Conservation (phyloP, 2,888 invertebrate species). For the Lamellibrachia satsuma region DNA sequence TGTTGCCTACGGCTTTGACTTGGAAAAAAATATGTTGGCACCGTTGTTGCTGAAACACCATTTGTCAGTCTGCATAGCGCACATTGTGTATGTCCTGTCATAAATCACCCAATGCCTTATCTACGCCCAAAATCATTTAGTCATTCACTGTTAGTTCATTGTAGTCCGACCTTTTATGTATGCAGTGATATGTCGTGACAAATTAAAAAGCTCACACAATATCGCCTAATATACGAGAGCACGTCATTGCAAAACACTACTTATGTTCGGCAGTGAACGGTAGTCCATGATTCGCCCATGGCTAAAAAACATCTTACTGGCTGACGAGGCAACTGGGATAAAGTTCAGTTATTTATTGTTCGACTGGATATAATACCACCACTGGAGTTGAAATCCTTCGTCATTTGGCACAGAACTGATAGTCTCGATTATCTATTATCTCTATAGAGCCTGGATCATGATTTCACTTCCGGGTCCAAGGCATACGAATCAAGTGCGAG, state of each 20-base stretch:
- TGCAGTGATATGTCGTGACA: neutral
- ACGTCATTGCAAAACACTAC: neutral
- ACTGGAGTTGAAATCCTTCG: too few species aligned
- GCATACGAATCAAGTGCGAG: too few species aligned
- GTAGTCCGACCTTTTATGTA: neutral
- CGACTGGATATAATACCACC: neutral
- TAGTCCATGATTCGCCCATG: neutral
- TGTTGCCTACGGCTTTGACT: too few species aligned
- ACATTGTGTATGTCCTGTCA: too few species aligned
- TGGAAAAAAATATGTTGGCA: too few species aligned
- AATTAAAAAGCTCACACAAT: neutral
- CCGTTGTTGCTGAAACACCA: too few species aligned
- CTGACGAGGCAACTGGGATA: neutral
- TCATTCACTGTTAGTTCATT: neutral
- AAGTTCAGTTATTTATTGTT: neutral
- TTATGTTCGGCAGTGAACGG: neutral
- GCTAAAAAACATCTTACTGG: neutral
- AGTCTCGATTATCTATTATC: too few species aligned
- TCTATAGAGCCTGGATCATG: too few species aligned
- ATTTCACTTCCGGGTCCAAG: too few species aligned
- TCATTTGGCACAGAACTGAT: too few species aligned
- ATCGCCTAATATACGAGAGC: neutral
- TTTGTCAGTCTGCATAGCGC: too few species aligned
- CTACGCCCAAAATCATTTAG: neutral
- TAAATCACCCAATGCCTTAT: neutral